Conservation (phyloP, 2,888 invertebrate species). For the Zhengitettix transpicula region DNA sequence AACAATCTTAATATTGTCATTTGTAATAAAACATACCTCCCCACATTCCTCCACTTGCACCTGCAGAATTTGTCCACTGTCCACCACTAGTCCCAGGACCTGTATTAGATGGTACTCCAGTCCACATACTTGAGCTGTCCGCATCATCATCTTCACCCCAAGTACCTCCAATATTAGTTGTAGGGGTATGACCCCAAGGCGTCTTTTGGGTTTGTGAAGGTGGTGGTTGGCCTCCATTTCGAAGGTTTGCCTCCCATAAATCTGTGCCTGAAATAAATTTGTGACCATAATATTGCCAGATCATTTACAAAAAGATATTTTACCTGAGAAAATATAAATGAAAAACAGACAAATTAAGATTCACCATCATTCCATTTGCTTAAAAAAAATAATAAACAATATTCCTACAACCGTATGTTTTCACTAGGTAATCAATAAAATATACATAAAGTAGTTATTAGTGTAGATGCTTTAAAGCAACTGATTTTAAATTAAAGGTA, state of each 20-base stretch:
- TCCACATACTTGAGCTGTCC: constrained; percentile 78
- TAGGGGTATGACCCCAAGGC: constrained; percentile 86
- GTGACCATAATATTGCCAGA: not conserved
- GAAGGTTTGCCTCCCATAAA: constrained; percentile 80
- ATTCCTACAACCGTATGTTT: no score
- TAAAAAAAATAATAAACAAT: no score
- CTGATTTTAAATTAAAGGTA: no score
- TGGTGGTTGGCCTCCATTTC: constrained; percentile 77
- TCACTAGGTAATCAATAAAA: no score
- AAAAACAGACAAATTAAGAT: no score
- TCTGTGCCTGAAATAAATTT: constrained; percentile 47
- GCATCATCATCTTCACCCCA: constrained; percentile 90
- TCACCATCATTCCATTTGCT: no score
- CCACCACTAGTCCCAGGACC: constrained; percentile 17
- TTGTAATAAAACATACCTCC: constrained; percentile 19
- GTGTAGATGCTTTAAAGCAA: no score
- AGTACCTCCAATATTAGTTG: constrained; percentile 80
- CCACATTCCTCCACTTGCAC: constrained; percentile 24
- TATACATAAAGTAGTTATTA: no score
- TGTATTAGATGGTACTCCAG: constrained; percentile 42
- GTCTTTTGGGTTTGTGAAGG: constrained; percentile 67
- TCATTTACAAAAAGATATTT: no score
- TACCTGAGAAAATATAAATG: no score
- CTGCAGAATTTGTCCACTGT: constrained; percentile 15
- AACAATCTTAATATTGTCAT: no score